A percentile compares a stretch with the other conserved stretches of the same genome.
Evolutionary conservation across 2,113 vertebrate species (phyloP).

Genomic region (Halcyon malimbica): DNA sequence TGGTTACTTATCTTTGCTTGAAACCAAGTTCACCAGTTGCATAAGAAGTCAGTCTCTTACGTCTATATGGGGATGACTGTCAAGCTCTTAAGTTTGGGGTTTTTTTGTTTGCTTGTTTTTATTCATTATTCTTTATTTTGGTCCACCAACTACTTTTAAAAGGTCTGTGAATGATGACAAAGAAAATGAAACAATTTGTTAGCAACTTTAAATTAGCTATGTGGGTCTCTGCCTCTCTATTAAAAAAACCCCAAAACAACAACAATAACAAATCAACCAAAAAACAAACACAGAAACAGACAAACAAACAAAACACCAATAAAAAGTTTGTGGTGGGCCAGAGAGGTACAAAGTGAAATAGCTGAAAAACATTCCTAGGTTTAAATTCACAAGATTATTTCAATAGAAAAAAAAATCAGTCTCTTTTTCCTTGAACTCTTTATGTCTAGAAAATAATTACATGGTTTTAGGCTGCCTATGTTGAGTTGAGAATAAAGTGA

Average conservation of each 20-base stretch:
- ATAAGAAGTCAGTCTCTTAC: neutral
- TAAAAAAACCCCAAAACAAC: neutral
- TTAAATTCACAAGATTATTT: neutral
- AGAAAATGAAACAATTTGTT: neutral
- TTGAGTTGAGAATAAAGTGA: conserved; percentile 6
- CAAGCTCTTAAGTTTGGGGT: neutral
- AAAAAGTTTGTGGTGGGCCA: too few species aligned
- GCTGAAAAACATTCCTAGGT: neutral
- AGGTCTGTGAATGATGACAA: neutral
- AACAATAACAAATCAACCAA: too few species aligned
- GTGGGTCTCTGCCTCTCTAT: neutral
- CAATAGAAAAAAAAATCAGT: neutral
- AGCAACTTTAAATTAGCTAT: neutral
- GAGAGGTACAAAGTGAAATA: neutral
- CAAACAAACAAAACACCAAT: too few species aligned
- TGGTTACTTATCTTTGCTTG: neutral
- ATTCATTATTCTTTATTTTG: neutral
- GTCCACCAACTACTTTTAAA: neutral
- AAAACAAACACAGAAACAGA: too few species aligned
- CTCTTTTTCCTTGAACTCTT: neutral
- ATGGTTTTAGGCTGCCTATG: neutral
- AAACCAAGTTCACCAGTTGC: neutral
- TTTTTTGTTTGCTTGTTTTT: neutral
- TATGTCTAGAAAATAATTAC: neutral
- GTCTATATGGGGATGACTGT: neutral